phyloP scores from a whole-genome alignment of 2,797 vertebrate genomes.

The Sebastes hopkinsi region DNA sequence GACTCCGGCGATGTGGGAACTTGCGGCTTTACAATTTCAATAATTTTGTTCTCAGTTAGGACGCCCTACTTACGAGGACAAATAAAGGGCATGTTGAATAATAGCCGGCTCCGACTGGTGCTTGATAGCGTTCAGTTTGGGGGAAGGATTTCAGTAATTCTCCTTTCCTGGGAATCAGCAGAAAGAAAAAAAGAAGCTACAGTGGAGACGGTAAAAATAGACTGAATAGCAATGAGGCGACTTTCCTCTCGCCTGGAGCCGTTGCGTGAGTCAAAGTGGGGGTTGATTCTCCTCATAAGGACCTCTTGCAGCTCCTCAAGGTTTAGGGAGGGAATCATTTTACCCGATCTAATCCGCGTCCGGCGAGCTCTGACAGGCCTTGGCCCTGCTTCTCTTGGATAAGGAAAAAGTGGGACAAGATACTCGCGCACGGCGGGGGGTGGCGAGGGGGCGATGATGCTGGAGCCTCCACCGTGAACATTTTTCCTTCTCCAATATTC shows the following conservation, averaged over 20 bases:
- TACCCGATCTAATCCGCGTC: conserved; percentile 36
- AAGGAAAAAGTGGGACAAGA: conserved; percentile 52
- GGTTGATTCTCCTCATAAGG: conserved; percentile 40
- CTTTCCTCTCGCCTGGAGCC: conserved; percentile 59
- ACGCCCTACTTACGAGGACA: conserved; percentile 16
- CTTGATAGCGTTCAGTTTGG: neutral
- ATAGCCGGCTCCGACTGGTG: neutral
- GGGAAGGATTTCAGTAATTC: conserved; percentile 50
- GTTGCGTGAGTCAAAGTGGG: conserved; percentile 57
- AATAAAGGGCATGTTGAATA: conserved; percentile 21
- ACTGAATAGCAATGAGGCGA: conserved; percentile 75
- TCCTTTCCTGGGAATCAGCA: conserved; percentile 53
- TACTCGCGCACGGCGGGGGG: neutral
- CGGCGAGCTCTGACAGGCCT: conserved; percentile 36
- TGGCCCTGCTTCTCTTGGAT: conserved; percentile 6
- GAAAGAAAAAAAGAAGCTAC: conserved; percentile 15
- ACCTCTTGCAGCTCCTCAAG: conserved; percentile 44
- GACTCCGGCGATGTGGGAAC: neutral
- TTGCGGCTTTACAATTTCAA: neutral
- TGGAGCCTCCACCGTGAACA: neutral
- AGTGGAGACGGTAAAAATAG: conserved; percentile 73
- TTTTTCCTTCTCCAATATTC: neutral
- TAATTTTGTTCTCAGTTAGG: neutral
- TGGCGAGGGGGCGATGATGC: neutral
- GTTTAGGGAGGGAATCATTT: conserved; percentile 40